Base-by-base conservation (phyloP, 2,888 invertebrate species). In the Heliconius ethilla region DNA sequence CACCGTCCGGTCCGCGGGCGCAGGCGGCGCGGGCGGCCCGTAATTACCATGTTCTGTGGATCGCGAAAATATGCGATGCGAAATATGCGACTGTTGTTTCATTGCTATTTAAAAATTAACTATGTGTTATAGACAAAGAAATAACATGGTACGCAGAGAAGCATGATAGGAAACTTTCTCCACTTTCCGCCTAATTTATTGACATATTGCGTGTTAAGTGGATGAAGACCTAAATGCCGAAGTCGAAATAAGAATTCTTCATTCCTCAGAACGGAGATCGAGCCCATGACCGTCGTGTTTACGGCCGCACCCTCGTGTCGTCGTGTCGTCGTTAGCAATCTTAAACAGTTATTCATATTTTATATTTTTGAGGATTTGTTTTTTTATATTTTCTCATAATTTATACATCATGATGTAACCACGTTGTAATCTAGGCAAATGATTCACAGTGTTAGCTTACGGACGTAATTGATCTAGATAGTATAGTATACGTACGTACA, bases 1-100 rank as follows among this genome's bases (percentile, higher is more conserved):
- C 62, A 62, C 62, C 73, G 67, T 51, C 72, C 77, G 73, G 55
- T 70, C 70, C 63, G 75, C 76, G 75, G 74, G 78, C 40, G 37
- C 37, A 10, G 37, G 37, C 76, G 74, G 78, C 37, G 40, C 40
- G 40, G 40, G 40, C 80, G 69, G 62, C 66, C 15, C 40, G 75
- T 78, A 81, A 81, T 81, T 81, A 81, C 76, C 74, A 75, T 79
- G 72, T 80, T 77, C 79, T 79, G 75, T 70, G 76, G 76, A 81
- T 76, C 63, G 55, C 67, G 45, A 69, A 76, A 73, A 63, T 66
- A 45, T 66, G 40, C 67, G n/a, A n/a, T n/a, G n/a, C n/a, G n/a
- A n/a, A 13, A 40, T 74, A 45, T 67, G 33, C 29, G 29, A 59
- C 5, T 77, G 66, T 73, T 73, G 45, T 55, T 66, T 66, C 40